Evolutionary conservation across 2,888 invertebrate species (phyloP).

Genomic region (Mythimna lalbum): DNA sequence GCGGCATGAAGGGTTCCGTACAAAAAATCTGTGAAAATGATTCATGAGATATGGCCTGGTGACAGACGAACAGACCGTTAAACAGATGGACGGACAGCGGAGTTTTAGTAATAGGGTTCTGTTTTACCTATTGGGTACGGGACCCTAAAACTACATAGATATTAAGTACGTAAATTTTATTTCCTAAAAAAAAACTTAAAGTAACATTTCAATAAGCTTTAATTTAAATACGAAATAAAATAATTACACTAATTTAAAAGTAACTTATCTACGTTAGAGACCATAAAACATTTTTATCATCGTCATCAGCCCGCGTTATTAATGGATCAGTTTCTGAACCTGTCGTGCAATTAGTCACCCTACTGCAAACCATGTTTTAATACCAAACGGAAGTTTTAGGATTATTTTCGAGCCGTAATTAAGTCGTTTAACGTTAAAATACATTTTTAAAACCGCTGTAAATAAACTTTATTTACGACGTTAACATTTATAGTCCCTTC

Average conservation of each 20-base stretch:
- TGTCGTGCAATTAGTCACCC: slow-evolving; percentile 63
- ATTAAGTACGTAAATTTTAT: background rate
- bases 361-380: slow-evolving; percentile 63
- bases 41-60: no score
- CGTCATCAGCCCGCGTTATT: slow-evolving; percentile 50
- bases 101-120: no score
- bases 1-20: no score
- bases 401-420: slow-evolving; percentile 74
- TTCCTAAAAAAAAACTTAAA: background rate
- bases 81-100: no score
- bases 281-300: slow-evolving; percentile 59
- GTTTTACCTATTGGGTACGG: no score
- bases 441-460: slow-evolving; percentile 70
- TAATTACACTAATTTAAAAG: slow-evolving; percentile 48
- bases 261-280: slow-evolving; percentile 50
- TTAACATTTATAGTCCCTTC: slow-evolving; percentile 52
- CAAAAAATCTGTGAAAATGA: no score
- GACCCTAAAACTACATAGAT: no score
- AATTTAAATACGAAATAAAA: slow-evolving; percentile 25
- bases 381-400: slow-evolving; percentile 74
- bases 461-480: slow-evolving; percentile 72
- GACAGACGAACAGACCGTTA: no score
- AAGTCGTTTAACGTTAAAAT: slow-evolving; percentile 75
- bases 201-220: slow-evolving; percentile 33
- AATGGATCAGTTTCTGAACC: slow-evolving; percentile 59